phyloP scores from a whole-genome alignment of 2,797 vertebrate genomes.

The Rhincodon typus region DNA sequence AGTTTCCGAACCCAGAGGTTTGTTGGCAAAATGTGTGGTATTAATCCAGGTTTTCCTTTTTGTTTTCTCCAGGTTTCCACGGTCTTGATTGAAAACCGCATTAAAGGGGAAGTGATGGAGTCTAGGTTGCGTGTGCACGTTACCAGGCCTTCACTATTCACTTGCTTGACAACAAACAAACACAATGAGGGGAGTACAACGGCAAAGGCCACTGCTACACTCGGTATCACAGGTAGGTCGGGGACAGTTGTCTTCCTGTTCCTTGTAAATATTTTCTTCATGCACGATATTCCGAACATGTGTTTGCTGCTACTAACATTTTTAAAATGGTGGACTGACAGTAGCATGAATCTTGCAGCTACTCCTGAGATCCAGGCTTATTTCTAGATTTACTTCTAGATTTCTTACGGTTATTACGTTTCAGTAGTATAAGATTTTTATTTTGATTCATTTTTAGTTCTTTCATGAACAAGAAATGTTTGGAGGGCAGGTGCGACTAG shows the following conservation, averaged over 20 bases:
- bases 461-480: no score
- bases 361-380: no score
- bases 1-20: neutral
- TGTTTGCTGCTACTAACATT: no score
- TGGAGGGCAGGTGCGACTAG: no score
- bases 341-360: no score
- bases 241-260: neutral
- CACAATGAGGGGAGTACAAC: conserved; percentile 81
- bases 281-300: no score
- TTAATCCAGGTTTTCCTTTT: neutral
- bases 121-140: conserved; percentile 75
- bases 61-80: conserved; percentile 65
- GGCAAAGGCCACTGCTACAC: conserved; percentile 78
- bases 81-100: conserved; percentile 73
- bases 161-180: conserved; percentile 84
- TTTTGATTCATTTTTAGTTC: no score
- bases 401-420: no score
- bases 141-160: conserved; percentile 81
- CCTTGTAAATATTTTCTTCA: neutral
- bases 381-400: no score
- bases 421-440: no score
- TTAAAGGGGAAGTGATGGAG: conserved; percentile 73
- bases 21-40: neutral
- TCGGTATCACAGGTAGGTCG: conserved; percentile 75
- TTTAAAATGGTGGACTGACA: no score